phyloP scores from a whole-genome alignment of 2,888 invertebrate species.

The Boloria euphrosyne region DNA sequence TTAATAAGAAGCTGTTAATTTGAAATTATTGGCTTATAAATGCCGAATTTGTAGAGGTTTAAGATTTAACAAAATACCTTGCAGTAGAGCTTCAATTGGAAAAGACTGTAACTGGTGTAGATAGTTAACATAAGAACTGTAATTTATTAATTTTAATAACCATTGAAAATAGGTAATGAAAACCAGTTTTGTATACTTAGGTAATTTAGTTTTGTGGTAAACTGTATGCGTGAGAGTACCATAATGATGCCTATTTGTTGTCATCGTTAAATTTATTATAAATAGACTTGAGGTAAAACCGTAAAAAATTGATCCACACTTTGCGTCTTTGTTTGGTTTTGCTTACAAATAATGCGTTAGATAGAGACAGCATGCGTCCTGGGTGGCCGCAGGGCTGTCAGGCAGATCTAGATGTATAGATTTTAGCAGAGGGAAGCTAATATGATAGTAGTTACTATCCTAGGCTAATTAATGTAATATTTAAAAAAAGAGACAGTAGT shows the following conservation, averaged over 20 bases:
- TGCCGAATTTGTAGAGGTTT: no score
- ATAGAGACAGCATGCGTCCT: slow-evolving; percentile 49
- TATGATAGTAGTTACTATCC: no score
- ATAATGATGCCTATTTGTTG: slow-evolving; percentile 21
- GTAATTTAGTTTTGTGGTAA: slow-evolving; percentile 6
- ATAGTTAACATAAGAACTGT: no score
- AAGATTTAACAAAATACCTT: no score
- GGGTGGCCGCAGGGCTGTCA: slow-evolving; percentile 57
- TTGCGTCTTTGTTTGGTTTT: slow-evolving; percentile 49
- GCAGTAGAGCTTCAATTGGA: no score
- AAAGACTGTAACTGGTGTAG: no score
- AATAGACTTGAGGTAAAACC: slow-evolving; percentile 51
- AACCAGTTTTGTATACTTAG: not conserved
- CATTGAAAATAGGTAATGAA: not conserved
- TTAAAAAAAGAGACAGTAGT: no score
- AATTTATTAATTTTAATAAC: not conserved
- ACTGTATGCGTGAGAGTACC: slow-evolving; percentile 1
- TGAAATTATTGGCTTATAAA: no score
- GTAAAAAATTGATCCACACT: slow-evolving; percentile 49
- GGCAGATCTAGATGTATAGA: slow-evolving; percentile 7
- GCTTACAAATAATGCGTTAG: slow-evolving; percentile 51
- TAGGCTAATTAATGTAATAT: no score
- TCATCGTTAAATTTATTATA: slow-evolving; percentile 52
- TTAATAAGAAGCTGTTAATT: no score
- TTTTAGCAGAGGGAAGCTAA: not conserved